Evolutionary conservation across 2,888 invertebrate species (phyloP), one percentile per base, ranked within the genome.

Genomic region (Oscheius sp.): DNA sequence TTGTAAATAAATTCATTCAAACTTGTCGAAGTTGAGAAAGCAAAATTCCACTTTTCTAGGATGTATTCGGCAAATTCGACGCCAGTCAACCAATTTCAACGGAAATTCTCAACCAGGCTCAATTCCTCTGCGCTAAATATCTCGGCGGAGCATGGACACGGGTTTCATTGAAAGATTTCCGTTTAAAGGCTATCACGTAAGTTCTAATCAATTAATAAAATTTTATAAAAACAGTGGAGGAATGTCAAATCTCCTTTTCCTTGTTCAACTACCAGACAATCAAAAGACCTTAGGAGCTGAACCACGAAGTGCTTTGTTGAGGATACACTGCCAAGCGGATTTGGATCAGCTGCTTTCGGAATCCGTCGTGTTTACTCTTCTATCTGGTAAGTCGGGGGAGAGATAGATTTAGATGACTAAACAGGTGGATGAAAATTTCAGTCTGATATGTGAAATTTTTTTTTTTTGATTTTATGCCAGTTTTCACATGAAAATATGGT

Each of bases 321-420:
- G 96, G 66, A 74, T 81, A 17, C 78, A 80, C 54, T 76, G 80
- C 32, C 77, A 79, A 57, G 64, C 71, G 4, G 78, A 80, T 65
- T 91, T 96, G 80, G 96, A 96, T 87, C 93, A 93, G 0, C 89
- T 94, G 81, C 94, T 95, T 84, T 91, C 92, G 3, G 96, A 97
- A 87, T 94, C 94, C 0, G 95, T 97, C 0, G 93, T 97, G 63
- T 97, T 96, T 87, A 94, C 95, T 0, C 88, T 97, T 45, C 89
- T 97, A 2, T 94, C 95, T 0, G 96, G 76, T 76, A 33, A 44
- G 3, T 22, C 22, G 28, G n/a, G 9, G 26, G 54, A 22, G n/a
- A 26, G n/a, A 24, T 24, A n/a, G n/a, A n/a, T n/a, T n/a, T n/a
- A n/a, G n/a, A n/a, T n/a, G n/a, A n/a, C n/a, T n/a, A n/a, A n/a